Conservation (phyloP, 2,888 invertebrate species). For the Campoletis raptor region DNA sequence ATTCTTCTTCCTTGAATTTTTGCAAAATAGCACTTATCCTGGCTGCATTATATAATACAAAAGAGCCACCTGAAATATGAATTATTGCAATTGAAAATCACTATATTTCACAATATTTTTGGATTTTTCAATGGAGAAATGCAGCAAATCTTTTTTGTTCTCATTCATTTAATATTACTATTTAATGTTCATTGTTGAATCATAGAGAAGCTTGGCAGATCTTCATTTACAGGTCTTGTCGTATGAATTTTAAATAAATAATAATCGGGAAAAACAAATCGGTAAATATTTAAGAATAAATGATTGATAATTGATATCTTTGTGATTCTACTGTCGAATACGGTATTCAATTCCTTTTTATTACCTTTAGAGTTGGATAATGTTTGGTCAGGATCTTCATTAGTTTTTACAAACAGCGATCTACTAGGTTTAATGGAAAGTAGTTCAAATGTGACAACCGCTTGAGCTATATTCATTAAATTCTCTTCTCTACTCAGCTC, state of each 20-base stretch:
- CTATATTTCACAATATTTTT: background rate
- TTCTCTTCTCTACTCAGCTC: slow-evolving; percentile 85
- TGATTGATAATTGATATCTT: too few relatives aligned
- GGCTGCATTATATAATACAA: slow-evolving; percentile 92
- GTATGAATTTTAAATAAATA: too few relatives aligned
- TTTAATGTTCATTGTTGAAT: background rate
- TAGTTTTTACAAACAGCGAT: slow-evolving; percentile 86
- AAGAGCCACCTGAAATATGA: slow-evolving; percentile 88
- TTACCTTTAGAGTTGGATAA: slow-evolving; percentile 87
- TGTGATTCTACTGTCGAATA: too few relatives aligned
- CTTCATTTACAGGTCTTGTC: too few relatives aligned
- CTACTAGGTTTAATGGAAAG: slow-evolving; percentile 89
- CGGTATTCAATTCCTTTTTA: background rate
- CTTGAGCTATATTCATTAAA: slow-evolving; percentile 88
- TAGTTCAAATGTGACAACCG: slow-evolving; percentile 89
- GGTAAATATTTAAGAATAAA: too few relatives aligned
- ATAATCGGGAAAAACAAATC: too few relatives aligned
- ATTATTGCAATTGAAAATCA: background rate
- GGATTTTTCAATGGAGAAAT: background rate
- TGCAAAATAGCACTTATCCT: slow-evolving; percentile 89
- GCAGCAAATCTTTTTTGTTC: background rate
- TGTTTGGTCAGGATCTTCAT: slow-evolving; percentile 79
- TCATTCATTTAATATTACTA: background rate
- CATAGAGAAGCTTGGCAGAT: too few relatives aligned
- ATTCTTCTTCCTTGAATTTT: slow-evolving; percentile 87